Conservation (phyloP, 2,888 invertebrate genomes). For the Ennomos quercinarius region DNA sequence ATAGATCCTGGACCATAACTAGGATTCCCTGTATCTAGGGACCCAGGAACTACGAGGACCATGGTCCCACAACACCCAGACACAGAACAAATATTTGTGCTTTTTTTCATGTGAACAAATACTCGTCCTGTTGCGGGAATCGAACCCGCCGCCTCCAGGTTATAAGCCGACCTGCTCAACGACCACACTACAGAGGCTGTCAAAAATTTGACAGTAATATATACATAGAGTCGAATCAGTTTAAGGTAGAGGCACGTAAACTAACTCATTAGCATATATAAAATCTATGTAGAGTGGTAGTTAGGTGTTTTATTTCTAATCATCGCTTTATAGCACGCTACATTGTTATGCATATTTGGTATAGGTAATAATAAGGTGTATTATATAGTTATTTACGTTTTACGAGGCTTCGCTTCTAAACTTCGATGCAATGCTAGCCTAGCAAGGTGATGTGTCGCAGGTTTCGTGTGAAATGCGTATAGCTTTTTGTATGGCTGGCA, state of each 20-base stretch:
- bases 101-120: no score
- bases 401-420: constrained; percentile 48
- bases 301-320: constrained; percentile 16
- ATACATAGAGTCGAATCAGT: background rate
- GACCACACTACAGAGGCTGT: no score
- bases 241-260: background rate
- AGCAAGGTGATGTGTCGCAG: constrained; percentile 56
- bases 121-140: no score
- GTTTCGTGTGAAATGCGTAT: constrained; percentile 62
- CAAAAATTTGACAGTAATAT: no score
- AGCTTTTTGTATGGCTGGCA: constrained; percentile 59
- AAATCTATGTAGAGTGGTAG: background rate
- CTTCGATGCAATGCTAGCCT: constrained; percentile 36
- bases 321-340: constrained; percentile 20
- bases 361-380: constrained; percentile 13
- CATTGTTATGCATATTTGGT: constrained; percentile 14
- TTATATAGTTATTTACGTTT: constrained; percentile 15
- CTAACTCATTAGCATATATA: background rate
- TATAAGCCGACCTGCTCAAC: no score
- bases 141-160: no score
- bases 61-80: no score
- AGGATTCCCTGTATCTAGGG: no score
- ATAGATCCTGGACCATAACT: no score
- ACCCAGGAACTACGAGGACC: no score
- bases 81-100: no score